Base-by-base conservation (phyloP, 1,140 invertebrate genomes). In the Stegodyphus dumicola region DNA sequence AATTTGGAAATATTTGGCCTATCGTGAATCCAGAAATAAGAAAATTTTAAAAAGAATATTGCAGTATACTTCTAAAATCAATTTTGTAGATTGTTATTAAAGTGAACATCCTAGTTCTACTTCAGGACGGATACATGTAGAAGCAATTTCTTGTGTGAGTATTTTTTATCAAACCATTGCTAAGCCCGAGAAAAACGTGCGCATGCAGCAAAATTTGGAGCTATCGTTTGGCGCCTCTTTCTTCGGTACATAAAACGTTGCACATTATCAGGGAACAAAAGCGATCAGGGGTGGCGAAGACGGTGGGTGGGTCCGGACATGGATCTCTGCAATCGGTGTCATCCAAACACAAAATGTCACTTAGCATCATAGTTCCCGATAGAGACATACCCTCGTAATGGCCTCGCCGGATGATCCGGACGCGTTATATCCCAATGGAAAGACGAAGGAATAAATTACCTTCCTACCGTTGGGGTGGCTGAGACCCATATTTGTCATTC, bases 341-440 rank as follows among this genome's bases (percentile, higher is more conserved):
- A 67, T 67, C 66, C n/a, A 18, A 67, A 67, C 66, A 67, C 66
- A 67, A 67, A 67, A 67, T 67, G 66, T 67, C 66, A 67, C 66
- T 67, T 67, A 67, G 66, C 66, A 67, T 67, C 66, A 67, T 67
- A 67, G 66, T 67, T 67, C 66, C 66, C 66, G 66, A 67, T 67
- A 67, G 66, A 67, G n/a, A 67, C 33, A 67, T 67, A 15, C 66
- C 66, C 33, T 18, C 56, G 15, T 67, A 67, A 67, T 67, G 66
- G 66, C n/a, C 17, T 17, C n/a, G 33, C 66, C 66, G 66, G 33
- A 67, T 67, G 66, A 67, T 67, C 66, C 33, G 66, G 17, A 18
- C 17, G 9, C n/a, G n/a, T 64, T 64, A 13, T 64, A 11, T n/a
- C 60, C n/a, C n/a, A 4, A n/a, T 67, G 6, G 66, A 18, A 67